phyloP scores from a whole-genome alignment of 1,140 invertebrate species.

The Gonioctena quinquepunctata region DNA sequence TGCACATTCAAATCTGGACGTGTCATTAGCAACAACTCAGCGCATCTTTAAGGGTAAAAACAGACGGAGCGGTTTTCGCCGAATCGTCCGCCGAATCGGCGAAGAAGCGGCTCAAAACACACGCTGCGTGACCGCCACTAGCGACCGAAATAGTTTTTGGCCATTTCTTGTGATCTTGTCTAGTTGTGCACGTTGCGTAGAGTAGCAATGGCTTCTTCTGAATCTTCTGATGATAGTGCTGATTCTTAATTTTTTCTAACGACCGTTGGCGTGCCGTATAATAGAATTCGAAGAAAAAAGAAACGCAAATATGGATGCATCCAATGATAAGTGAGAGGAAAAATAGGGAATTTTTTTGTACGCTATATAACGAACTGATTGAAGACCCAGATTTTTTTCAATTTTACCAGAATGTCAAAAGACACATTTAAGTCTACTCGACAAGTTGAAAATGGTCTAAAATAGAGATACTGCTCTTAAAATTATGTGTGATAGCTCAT shows the following conservation, averaged over 20 bases:
- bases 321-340: not conserved
- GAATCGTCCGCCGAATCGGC: not conserved
- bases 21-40: too few relatives aligned
- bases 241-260: not conserved
- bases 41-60: too few relatives aligned
- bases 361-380: not conserved
- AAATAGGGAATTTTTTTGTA: conserved; percentile 9
- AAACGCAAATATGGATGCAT: conserved; percentile 9
- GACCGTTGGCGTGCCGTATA: not conserved
- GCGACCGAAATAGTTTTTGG: not conserved
- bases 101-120: not conserved
- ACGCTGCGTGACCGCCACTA: not conserved
- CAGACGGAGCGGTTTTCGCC: not conserved
- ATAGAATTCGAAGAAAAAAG: not conserved
- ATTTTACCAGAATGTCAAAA: conserved; percentile 10
- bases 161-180: not conserved
- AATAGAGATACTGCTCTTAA: too few relatives aligned
- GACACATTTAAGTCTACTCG: too few relatives aligned
- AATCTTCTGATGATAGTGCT: conserved; percentile 1
- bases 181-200: not conserved
- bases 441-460: too few relatives aligned
- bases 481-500: too few relatives aligned
- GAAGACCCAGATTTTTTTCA: not conserved
- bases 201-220: not conserved
- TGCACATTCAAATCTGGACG: too few relatives aligned